A percentile compares a stretch with the other conserved stretches of the same genome.
These are phyloP conservation scores for Platyscapa corneri DNA, from an alignment of 1,140 invertebrate genomes.

Conservation along the genomic window DNA sequence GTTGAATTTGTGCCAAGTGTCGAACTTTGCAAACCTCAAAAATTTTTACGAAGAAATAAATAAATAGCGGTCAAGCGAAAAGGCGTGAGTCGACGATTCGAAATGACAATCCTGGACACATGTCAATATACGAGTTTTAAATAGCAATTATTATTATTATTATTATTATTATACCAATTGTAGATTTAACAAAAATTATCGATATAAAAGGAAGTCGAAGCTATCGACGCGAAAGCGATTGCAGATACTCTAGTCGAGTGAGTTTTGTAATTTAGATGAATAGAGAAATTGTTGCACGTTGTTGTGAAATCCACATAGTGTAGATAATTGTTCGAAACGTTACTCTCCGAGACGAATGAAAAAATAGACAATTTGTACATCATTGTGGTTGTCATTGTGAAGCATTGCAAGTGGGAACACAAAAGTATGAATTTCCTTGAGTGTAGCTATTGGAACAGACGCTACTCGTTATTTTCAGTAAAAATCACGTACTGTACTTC, in stretches of 20 bases:
- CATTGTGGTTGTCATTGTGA: neutral
- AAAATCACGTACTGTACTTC: too few species aligned
- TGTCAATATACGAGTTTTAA: conserved; percentile 57
- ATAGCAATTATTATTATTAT: too few species aligned
- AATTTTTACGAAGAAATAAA: conserved; percentile 27
- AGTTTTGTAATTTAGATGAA: conserved; percentile 31
- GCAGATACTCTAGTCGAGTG: conserved; percentile 48
- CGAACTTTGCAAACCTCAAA: conserved; percentile 21
- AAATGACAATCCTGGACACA: conserved; percentile 59
- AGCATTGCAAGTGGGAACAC: neutral
- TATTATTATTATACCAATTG: conserved; percentile 41
- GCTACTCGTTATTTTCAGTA: too few species aligned
- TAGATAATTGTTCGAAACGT: conserved; percentile 44
- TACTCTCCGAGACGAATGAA: conserved; percentile 7
- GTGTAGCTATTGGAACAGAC: too few species aligned
- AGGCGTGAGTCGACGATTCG: conserved; percentile 44
- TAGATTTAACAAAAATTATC: conserved; percentile 38
- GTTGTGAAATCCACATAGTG: conserved; percentile 25
- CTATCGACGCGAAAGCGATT: conserved; percentile 39
- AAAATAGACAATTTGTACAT: neutral
- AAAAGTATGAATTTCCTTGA: neutral
- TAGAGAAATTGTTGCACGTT: conserved; percentile 46
- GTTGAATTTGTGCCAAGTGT: conserved; percentile 50
- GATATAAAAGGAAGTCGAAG: conserved; percentile 28
- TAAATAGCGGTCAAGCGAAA: conserved; percentile 12